Base-by-base conservation (phyloP, 2,797 vertebrate species). In the Hapalemur alaotrensis region DNA sequence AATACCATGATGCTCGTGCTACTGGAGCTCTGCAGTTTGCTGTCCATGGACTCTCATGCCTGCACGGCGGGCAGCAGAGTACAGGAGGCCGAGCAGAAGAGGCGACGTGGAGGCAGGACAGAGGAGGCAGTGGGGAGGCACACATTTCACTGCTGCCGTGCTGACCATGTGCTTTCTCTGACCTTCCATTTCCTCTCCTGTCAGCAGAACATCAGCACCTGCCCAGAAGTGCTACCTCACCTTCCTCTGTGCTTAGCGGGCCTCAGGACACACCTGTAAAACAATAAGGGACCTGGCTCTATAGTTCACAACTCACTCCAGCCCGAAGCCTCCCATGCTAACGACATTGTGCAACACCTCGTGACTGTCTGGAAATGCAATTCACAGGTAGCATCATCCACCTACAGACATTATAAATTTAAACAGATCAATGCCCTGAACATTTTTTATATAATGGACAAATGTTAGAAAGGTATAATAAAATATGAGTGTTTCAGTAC, bases 1-100 rank as follows among this genome's bases (percentile, higher is more conserved):
- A 8, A 52, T 0, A 12, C 17, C 30, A 13, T 32, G 12, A 23
- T 1, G 30, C 17, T 30, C 35, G 4, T 0, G 0, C 32, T 52
- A 17, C 17, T 23, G 5, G 81, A 57, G 48, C 32, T 50, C 25
- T 14, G 4, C n/a, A 52, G 38, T 7, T 38, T 11, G 5, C 63
- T 54, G 46, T 89, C 67, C 23, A 43, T 12, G 63, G 61, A 63
- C 20, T 63, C 92, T 72, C 32, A 41, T 6, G 72, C n/a, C 28
- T 84, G 52, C 81, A n/a, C 2, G 1, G 57, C 10, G 11, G 35
- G 30, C 35, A 67, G 46, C 54, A 65, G 9, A 57, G 41, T 20
- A 1, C 7, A n/a, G 30, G 70, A 50, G 15, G 46, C 46, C 2
- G 5, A 63, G 28, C 61, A 63, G 30, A 63, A 30, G 30, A 30